Percentiles rank a stretch among this genome's conserved stretches.
phyloP scores from a whole-genome alignment of 2,888 invertebrate genomes.

The Xestoiulus laeticollis region DNA sequence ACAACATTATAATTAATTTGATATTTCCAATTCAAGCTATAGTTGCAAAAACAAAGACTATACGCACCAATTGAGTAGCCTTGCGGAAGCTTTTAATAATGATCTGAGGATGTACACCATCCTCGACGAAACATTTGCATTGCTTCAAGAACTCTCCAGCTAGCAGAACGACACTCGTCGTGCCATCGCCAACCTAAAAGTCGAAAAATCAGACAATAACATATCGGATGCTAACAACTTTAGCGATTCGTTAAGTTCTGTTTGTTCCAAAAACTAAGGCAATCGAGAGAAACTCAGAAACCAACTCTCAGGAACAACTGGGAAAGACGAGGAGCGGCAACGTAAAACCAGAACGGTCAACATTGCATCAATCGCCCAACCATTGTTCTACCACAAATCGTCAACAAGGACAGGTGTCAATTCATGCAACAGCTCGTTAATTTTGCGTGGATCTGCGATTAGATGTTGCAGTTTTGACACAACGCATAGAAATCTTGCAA shows the following conservation, averaged over 20 bases:
- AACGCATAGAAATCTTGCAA: neutral
- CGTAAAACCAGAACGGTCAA: neutral
- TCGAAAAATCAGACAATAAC: neutral
- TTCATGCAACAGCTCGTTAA: neutral
- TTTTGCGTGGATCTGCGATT: neutral
- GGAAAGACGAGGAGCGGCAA: conserved; percentile 44
- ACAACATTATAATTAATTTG: neutral
- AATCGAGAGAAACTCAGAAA: neutral
- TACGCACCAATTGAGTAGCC: conserved; percentile 74
- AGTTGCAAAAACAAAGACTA: neutral
- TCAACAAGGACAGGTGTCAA: neutral
- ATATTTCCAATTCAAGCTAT: conserved; percentile 15
- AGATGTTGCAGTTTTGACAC: neutral
- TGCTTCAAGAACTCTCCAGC: conserved; percentile 96
- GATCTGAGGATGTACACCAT: conserved; percentile 94
- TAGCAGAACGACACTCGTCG: conserved; percentile 94
- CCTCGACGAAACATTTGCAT: conserved; percentile 94
- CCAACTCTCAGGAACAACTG: conserved; percentile 28
- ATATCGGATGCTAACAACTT: neutral
- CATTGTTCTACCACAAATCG: conserved; percentile 16
- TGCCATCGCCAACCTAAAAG: conserved; percentile 93
- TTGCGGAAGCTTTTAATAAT: conserved; percentile 89
- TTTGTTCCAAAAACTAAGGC: neutral
- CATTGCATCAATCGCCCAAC: neutral
- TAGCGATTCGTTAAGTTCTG: neutral